Evolutionary conservation across 2,113 vertebrate genomes (phyloP), one percentile per base, ranked within the genome.

Genomic region (Tautogolabrus adspersus): DNA sequence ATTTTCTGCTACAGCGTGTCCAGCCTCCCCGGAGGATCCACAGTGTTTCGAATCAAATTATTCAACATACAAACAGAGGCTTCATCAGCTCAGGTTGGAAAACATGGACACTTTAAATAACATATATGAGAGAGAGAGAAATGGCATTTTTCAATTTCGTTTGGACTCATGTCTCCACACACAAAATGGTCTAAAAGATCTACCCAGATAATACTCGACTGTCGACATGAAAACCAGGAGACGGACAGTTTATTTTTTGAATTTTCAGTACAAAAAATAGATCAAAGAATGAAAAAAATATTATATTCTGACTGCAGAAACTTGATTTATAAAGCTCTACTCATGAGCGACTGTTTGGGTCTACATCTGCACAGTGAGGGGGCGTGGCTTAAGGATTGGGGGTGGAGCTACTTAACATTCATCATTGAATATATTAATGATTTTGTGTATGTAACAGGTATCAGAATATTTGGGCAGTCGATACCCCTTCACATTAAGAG

Each of bases 351-450:
- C 81, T 83, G 69, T 79, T 84, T 88, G 89, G 84, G 81, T 93
- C 87, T 89, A 91, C 59, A 26, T 91, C 87, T 88, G 91, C 92
- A 94, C 90, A 93, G 92, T 93, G 93, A 89, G 86, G 91, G 47
- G 85, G 69, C 76, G 85, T 84, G 84, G 84, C 47, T 88, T 85
- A 82, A 83, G 89, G 83, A 72, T 78, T 81, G 83, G 87, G 89
- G 70, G 82, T 78, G 84, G 86, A 81, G 80, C 87, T 88, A 79
- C 70, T 77, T 85, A 83, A 91, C 91, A 92, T 91, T 93, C 91
- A 82, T 90, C 5, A 65, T 86, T 88, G 77, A 90, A 85, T 88
- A 79, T 88, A 87, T 81, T 81, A 58, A 82, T 82, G 51, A 72
- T 80, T 88, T 86, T 69, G 30, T 42, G 65, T 74, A 69, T 44